Evolutionary conservation across 1,140 invertebrate species (phyloP), one percentile per base, ranked within the genome.

Genomic region (Adelges cooleyi): DNA sequence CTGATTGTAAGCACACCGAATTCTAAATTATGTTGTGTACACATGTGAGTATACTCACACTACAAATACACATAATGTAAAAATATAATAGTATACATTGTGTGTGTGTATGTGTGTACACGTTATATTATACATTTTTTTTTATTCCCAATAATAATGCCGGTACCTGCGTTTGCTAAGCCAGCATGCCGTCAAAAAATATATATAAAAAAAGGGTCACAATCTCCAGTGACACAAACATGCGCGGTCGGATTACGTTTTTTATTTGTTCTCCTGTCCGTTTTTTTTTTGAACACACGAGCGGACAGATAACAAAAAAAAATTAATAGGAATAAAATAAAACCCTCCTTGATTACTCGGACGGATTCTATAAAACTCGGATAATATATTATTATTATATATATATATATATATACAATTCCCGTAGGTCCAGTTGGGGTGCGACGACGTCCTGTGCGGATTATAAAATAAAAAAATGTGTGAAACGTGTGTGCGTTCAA

Each of bases 81-180:
- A n/a, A n/a, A n/a, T n/a, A n/a, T n/a, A n/a, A n/a, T n/a, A n/a
- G n/a, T n/a, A n/a, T n/a, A n/a, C n/a, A n/a, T n/a, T n/a, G n/a
- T n/a, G n/a, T n/a, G n/a, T n/a, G n/a, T 53, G 27, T 53, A 13
- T 53, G 22, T 20, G 22, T 15, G 17, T 53, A 36, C n/a, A n/a
- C n/a, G n/a, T n/a, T n/a, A n/a, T 53, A 36, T 53, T 36, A 53
- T 33, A 33, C 36, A 53, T 18, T n/a, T 20, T 53, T 33, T 33
- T 53, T 53, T 53, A 53, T 53, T 53, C 29, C 51, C 18, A 33
- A 53, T 33, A 18, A 53, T 18, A 53, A 53, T 53, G 25, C 50
- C 50, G 50, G 50, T 52, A 52, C 51, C 51, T 20, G 27, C 17
- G 27, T 20, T n/a, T n/a, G n/a, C 51, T 36, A n/a, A n/a, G 51